Conservation (phyloP, 92 coral and sea anemone genomes). For the Porites evermanni region DNA sequence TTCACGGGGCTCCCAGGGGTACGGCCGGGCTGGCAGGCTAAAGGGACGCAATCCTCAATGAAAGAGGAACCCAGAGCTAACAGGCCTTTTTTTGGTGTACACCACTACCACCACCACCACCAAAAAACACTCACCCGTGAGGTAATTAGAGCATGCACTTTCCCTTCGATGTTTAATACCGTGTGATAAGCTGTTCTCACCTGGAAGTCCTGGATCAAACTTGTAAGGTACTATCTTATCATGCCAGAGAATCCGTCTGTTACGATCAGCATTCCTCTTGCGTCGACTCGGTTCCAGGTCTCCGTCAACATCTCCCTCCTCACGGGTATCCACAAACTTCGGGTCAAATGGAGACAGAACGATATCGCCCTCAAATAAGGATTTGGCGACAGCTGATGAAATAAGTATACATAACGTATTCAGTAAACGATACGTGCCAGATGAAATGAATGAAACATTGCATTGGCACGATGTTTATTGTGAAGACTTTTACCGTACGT, state of each 20-base stretch:
- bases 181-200: constrained; percentile 18
- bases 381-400: constrained; percentile 6
- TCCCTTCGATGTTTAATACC: no score
- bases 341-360: constrained; percentile 48
- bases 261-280: constrained; percentile 72
- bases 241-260: constrained; percentile 67
- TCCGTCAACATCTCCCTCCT: constrained; percentile 53
- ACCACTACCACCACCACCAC: neutral
- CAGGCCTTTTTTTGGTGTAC: no score
- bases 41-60: no score
- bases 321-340: constrained; percentile 40
- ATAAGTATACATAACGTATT: neutral
- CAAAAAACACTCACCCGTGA: neutral
- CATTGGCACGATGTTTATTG: no score
- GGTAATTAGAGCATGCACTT: no score
- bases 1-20: no score
- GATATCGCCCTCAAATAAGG: constrained; percentile 84
- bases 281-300: constrained; percentile 20
- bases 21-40: no score
- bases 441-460: no score
- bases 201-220: constrained; percentile 69
- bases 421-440: neutral
- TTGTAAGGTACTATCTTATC: constrained; percentile 70
- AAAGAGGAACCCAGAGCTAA: no score
- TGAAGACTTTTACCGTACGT: no score